These are phyloP conservation scores for Drosophila bocqueti DNA, from an alignment of 1,140 invertebrate species.

Conservation along the genomic window DNA sequence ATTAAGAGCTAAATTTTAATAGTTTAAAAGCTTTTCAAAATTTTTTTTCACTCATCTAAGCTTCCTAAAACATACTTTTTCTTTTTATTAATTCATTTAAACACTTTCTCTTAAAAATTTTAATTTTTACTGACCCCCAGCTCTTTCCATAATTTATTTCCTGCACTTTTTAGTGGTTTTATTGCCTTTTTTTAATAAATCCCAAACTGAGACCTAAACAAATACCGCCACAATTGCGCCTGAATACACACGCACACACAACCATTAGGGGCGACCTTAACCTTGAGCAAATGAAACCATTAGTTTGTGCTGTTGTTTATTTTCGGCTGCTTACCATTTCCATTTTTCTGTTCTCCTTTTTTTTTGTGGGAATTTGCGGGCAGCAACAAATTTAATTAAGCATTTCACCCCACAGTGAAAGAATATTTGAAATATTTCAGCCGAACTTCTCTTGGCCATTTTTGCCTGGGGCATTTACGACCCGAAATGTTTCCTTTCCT, in stretches of 20 bases:
- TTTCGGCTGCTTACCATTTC: slow-evolving; percentile 20
- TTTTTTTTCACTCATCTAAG: neutral
- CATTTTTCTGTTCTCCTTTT: slow-evolving; percentile 2
- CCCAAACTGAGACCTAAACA: slow-evolving; percentile 13
- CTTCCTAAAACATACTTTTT: neutral
- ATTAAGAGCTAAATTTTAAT: neutral
- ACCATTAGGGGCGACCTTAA: slow-evolving; percentile 38
- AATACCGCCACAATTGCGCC: slow-evolving; percentile 12
- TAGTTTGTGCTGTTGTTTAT: slow-evolving; percentile 49
- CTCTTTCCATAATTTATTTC: neutral
- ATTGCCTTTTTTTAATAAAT: slow-evolving; percentile 5
- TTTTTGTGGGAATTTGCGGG: slow-evolving; percentile 33
- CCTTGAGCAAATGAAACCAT: slow-evolving; percentile 47
- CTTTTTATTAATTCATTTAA: neutral
- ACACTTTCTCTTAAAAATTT: neutral
- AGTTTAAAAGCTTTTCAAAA: too few species aligned
- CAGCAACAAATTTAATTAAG: slow-evolving; percentile 56
- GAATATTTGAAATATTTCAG: slow-evolving; percentile 49
- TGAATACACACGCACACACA: slow-evolving; percentile 14
- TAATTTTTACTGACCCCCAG: neutral
- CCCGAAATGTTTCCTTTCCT: slow-evolving; percentile 39
- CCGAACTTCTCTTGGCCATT: slow-evolving; percentile 25
- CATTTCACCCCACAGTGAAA: slow-evolving; percentile 10
- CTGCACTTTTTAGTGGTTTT: neutral
- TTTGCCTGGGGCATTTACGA: slow-evolving; percentile 10